Conservation (phyloP, 2,113 vertebrate genomes). For the Ictalurus furcatus region DNA sequence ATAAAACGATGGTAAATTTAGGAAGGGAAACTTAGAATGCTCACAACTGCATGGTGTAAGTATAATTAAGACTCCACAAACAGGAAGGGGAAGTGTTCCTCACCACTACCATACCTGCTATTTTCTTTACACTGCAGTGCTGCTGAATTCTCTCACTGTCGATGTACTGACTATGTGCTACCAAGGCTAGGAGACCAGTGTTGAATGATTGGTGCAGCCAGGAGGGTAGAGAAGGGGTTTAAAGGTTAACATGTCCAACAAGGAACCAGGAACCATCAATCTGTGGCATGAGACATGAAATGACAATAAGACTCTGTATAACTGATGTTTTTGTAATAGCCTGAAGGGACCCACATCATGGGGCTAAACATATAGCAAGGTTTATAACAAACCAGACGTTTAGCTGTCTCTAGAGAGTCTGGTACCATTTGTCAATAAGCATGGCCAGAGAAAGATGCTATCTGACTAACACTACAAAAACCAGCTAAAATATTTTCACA, state of each 20-base stretch:
- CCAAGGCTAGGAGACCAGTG: neutral
- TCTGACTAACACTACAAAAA: no score
- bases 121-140: neutral
- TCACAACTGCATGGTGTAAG: neutral
- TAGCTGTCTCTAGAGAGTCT: no score
- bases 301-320: no score
- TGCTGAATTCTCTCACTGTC: neutral
- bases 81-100: neutral
- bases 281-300: no score
- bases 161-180: neutral
- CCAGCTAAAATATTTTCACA: neutral
- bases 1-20: neutral
- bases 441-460: neutral
- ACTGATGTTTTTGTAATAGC: no score
- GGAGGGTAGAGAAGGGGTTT: neutral
- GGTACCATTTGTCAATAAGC: no score
- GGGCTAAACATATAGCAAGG: no score
- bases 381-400: no score
- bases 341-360: no score
- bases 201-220: neutral
- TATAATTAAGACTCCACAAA: neutral
- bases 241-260: neutral
- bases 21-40: neutral
- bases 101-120: neutral
- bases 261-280: neutral